Conservation (phyloP, 2,113 vertebrate genomes). For the Engystomops pustulosus region DNA sequence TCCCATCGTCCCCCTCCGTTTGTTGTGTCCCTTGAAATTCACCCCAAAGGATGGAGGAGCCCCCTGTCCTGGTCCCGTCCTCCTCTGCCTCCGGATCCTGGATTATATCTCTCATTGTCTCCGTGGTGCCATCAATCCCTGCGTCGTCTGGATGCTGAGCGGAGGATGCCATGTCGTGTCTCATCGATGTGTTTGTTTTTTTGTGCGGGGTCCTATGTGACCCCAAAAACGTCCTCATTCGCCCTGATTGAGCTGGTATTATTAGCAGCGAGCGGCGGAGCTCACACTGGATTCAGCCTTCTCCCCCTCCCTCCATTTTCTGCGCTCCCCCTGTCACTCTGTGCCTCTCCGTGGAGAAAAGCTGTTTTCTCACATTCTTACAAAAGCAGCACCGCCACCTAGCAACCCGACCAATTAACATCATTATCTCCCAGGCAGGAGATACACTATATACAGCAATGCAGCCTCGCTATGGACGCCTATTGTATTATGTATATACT, state of each 20-base stretch:
- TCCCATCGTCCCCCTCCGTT: not conserved
- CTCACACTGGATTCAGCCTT: slow-evolving; percentile 27
- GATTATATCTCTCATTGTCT: not conserved
- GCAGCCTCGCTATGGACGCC: not conserved
- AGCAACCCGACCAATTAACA: slow-evolving; percentile 47
- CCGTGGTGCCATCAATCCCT: not conserved
- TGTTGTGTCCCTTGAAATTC: slow-evolving; percentile 46
- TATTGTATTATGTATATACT: no score
- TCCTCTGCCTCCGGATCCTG: not conserved
- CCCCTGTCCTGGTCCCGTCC: not conserved
- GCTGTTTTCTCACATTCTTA: slow-evolving; percentile 52
- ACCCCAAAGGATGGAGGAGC: slow-evolving; percentile 29
- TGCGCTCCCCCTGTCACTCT: slow-evolving; percentile 25
- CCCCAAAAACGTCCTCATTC: slow-evolving; percentile 38
- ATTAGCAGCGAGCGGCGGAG: not conserved
- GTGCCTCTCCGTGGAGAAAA: slow-evolving; percentile 50
- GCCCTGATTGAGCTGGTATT: slow-evolving; percentile 11
- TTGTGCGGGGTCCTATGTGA: slow-evolving; percentile 24
- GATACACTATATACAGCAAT: not conserved
- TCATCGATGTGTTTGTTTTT: not conserved
- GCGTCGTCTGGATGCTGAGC: not conserved
- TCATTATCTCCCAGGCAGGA: slow-evolving; percentile 14
- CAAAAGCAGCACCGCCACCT: slow-evolving; percentile 57
- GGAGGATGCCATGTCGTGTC: slow-evolving; percentile 5
- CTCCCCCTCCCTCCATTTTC: slow-evolving; percentile 35